Base-by-base conservation (phyloP, 2,113 vertebrate genomes). In the Ctenodactylus gundi region DNA sequence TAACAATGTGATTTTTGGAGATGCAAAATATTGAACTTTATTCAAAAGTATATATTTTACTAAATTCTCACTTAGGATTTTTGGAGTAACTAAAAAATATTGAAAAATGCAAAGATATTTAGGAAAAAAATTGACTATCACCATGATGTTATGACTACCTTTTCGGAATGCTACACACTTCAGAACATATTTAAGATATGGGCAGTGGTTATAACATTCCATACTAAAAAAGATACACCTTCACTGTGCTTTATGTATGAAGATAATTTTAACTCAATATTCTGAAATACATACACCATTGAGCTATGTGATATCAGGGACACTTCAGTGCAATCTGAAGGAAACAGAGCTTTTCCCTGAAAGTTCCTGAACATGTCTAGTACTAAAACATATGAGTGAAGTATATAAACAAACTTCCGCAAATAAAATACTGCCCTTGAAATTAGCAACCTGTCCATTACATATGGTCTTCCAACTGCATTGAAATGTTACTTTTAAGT, bases 261-360 rank as follows among this genome's bases (percentile, higher is more conserved):
- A 55, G 23, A 85, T 8, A 89, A 65, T 62, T 93, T 87, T 87
- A 68, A 76, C 21, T 86, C 65, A 84, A 15, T 39, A 44, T 76
- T 57, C 2, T 82, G 23, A 84, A 55, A 64, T 62, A 81, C 87
- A 67, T 13, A 86, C 18, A 90, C 21, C 31, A 80, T 7, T 90
- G 36, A 78, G 20, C n/a, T 58, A 12, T 21, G 60, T 49, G 67
- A 67, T 57, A 68, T 36, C 34, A 68, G 41, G 11, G 75, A 55
- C 12, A 91, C 41, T 51, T 55, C 21, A 64, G 0, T 90, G 27
- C 6, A 41, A 57, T 64, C 11, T 51, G 21, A 92, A 41, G 6
- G 31, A 94, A 83, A 88, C 58, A 80, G 29, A 36, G 34, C 36
- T 64, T 72, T 60, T 53, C 17, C n/a, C 39, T n/a, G 6, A 60